Percentiles rank a stretch among this genome's conserved stretches.
Evolutionary conservation across 1,140 invertebrate species (phyloP).

Genomic region (Drosophila repletoides): DNA sequence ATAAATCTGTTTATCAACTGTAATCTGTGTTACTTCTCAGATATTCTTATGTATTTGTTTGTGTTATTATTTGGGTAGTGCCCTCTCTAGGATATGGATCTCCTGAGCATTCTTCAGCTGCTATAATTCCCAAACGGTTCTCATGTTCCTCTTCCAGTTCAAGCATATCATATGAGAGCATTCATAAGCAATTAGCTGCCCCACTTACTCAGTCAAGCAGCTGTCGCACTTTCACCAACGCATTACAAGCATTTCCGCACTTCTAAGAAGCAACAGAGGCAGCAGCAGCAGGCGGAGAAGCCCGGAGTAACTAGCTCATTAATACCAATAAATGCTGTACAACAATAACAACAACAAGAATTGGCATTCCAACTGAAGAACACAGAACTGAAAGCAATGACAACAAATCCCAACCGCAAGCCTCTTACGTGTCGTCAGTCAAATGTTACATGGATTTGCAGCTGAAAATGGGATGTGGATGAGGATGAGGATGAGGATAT

Average conservation of each 20-base stretch:
- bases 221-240: slow-evolving; percentile 67
- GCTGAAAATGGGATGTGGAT: slow-evolving; percentile 3
- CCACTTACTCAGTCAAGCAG: slow-evolving; percentile 63
- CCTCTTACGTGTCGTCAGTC: slow-evolving; percentile 51
- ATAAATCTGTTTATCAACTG: too few species aligned
- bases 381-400: slow-evolving; percentile 25
- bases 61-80: too few species aligned
- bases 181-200: slow-evolving; percentile 67
- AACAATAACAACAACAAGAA: slow-evolving; percentile 28
- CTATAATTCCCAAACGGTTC: neutral
- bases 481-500: neutral
- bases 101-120: slow-evolving; percentile 12
- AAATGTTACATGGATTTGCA: slow-evolving; percentile 56
- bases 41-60: too few species aligned
- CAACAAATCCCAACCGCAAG: slow-evolving; percentile 64
- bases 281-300: neutral
- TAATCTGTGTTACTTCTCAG: too few species aligned
- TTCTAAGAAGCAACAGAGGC: slow-evolving; percentile 56
- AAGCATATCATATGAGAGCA: slow-evolving; percentile 29
- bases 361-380: slow-evolving; percentile 26
- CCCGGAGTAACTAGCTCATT: slow-evolving; percentile 43
- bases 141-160: neutral
- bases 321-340: slow-evolving; percentile 56
- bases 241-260: slow-evolving; percentile 42
- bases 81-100: too few species aligned